phyloP scores from a whole-genome alignment of 2,113 vertebrate genomes.

The Caretta caretta region DNA sequence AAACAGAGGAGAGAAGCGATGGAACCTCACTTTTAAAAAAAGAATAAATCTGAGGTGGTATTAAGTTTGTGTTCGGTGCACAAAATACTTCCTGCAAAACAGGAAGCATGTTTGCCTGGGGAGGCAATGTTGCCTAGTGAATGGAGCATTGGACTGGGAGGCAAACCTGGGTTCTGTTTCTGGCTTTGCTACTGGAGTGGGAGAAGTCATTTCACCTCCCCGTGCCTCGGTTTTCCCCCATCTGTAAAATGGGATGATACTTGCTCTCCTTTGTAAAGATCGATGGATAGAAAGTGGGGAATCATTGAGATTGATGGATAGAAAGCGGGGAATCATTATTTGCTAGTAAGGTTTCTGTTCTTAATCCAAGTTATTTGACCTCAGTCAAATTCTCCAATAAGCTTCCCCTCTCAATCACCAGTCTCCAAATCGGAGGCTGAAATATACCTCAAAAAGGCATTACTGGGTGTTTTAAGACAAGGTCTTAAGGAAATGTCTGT shows the following conservation, averaged over 20 bases:
- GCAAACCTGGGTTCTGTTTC: not conserved
- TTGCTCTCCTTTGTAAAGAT: not conserved
- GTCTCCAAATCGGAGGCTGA: not conserved
- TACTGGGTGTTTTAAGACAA: not conserved
- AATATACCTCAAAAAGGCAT: not conserved
- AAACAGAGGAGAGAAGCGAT: rapidly evolving
- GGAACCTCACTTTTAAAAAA: not conserved
- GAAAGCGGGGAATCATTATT: not conserved
- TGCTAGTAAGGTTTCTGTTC: not conserved
- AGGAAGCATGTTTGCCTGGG: rapidly evolving
- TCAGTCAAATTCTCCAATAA: not conserved
- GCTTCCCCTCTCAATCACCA: not conserved
- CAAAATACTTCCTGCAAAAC: not conserved
- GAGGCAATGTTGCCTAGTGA: not conserved
- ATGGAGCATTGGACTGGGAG: not conserved
- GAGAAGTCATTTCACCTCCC: not conserved
- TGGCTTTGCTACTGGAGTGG: not conserved
- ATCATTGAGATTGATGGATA: not conserved
- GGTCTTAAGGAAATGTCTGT: not conserved
- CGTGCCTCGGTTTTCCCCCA: not conserved
- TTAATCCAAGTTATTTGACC: not conserved
- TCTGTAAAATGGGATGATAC: not conserved
- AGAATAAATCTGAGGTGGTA: not conserved
- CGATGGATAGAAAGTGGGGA: not conserved
- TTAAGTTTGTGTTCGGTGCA: rapidly evolving